Percentiles rank a stretch among this genome's conserved stretches.
These are phyloP conservation scores for Sciurus niger DNA, from an alignment of 2,113 vertebrate genomes.

Conservation along the genomic window DNA sequence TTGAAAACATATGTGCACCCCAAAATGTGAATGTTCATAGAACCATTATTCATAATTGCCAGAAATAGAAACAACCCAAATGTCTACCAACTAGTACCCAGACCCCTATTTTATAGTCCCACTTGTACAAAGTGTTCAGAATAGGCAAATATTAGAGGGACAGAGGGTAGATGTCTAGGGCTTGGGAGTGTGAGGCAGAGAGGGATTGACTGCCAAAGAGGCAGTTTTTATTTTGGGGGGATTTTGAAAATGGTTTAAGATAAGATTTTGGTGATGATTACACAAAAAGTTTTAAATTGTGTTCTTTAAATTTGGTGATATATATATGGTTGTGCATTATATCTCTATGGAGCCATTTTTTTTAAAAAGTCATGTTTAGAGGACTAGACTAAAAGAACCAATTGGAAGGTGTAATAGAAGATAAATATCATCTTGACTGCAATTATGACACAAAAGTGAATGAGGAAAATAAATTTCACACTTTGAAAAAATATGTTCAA, in stretches of 20 bases:
- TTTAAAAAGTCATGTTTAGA: neutral
- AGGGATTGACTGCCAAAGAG: neutral
- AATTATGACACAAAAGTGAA: neutral
- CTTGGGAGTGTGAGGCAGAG: neutral
- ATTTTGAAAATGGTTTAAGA: neutral
- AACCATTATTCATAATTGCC: neutral
- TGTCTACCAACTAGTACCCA: neutral
- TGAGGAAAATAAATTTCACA: constrained; percentile 39
- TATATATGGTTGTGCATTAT: neutral
- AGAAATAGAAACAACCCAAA: neutral
- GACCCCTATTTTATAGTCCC: neutral
- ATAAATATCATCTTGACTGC: neutral
- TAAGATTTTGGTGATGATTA: neutral
- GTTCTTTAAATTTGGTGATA: neutral
- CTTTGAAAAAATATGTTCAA: constrained; percentile 54
- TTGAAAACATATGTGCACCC: neutral
- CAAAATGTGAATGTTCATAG: neutral
- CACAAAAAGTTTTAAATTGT: neutral
- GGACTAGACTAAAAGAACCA: neutral
- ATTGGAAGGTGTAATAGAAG: neutral
- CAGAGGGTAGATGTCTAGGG: neutral
- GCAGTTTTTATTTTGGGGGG: neutral
- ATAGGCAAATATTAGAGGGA: neutral
- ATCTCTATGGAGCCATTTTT: neutral
- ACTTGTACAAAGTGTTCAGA: neutral